Conservation (phyloP, 2,888 invertebrate species). For the Cryptophagus acutangulus region DNA sequence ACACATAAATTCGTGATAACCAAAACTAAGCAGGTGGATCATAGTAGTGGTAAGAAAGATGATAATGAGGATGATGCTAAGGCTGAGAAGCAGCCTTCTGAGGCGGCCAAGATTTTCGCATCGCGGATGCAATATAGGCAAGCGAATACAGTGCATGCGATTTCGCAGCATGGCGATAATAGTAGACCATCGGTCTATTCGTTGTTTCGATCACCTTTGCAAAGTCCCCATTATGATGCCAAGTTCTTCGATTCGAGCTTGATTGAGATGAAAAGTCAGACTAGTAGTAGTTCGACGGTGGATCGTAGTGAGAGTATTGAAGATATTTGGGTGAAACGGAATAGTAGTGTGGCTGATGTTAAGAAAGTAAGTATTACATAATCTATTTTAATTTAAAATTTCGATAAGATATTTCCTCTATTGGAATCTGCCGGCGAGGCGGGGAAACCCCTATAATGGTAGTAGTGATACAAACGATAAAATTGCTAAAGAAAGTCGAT, state of each 20-base stretch:
- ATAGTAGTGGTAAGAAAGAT: constrained; percentile 50
- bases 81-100: constrained; percentile 43
- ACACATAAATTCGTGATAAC: constrained; percentile 55
- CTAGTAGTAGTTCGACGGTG: constrained; percentile 58
- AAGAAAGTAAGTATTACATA: constrained; percentile 60
- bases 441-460: no score
- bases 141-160: constrained; percentile 61
- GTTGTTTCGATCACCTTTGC: constrained; percentile 54
- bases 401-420: no score
- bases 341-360: constrained; percentile 43
- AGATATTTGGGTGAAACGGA: constrained; percentile 67
- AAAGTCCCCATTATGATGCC: constrained; percentile 68
- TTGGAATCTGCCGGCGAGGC: no score
- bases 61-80: no score
- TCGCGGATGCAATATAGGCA: constrained; percentile 51
- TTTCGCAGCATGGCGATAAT: constrained; percentile 58
- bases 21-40: constrained; percentile 44
- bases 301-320: constrained; percentile 55
- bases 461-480: no score
- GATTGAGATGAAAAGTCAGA: constrained; percentile 72
- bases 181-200: constrained; percentile 58
- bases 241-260: constrained; percentile 78
- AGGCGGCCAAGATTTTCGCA: constrained; percentile 50
- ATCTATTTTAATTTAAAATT: no score
- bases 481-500: no score